phyloP scores from a whole-genome alignment of 2,888 invertebrate species.

The Cantharis lateralis region DNA sequence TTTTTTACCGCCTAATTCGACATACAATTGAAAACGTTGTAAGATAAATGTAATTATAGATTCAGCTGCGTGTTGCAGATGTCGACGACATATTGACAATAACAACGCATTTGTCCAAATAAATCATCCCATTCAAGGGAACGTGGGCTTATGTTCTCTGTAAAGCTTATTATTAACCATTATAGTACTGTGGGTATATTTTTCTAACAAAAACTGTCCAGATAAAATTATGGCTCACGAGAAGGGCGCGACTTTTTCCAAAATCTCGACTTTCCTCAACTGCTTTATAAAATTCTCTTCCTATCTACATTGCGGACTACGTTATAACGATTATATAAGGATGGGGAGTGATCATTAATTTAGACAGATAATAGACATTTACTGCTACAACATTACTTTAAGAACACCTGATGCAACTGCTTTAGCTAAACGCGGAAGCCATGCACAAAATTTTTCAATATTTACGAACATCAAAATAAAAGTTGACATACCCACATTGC shows the following conservation, averaged over 20 bases:
- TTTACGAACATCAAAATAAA: not conserved
- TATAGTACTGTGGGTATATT: constrained; percentile 19
- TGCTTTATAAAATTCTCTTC: not conserved
- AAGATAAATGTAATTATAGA: constrained; percentile 17
- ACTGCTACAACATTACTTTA: not conserved
- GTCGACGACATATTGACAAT: constrained; percentile 40
- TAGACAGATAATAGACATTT: not conserved
- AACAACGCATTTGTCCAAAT: constrained; percentile 42
- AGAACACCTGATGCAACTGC: not conserved
- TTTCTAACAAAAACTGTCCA: constrained; percentile 1
- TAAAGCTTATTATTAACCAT: constrained; percentile 25
- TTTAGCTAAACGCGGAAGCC: not conserved
- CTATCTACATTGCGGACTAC: not conserved
- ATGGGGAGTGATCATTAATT: not conserved
- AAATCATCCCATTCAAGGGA: constrained; percentile 42
- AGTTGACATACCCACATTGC: not conserved
- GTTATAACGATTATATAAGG: not conserved
- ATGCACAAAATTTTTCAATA: not conserved
- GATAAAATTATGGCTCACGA: not conserved
- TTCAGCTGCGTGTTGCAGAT: constrained; percentile 36
- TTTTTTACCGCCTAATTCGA: not conserved
- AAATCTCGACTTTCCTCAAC: not conserved
- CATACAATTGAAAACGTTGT: not conserved
- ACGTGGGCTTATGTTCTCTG: constrained; percentile 32
- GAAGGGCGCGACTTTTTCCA: not conserved